Evolutionary conservation across 2,888 invertebrate genomes (phyloP), one percentile per base, ranked within the genome.

Genomic region (Thyatira batis): DNA sequence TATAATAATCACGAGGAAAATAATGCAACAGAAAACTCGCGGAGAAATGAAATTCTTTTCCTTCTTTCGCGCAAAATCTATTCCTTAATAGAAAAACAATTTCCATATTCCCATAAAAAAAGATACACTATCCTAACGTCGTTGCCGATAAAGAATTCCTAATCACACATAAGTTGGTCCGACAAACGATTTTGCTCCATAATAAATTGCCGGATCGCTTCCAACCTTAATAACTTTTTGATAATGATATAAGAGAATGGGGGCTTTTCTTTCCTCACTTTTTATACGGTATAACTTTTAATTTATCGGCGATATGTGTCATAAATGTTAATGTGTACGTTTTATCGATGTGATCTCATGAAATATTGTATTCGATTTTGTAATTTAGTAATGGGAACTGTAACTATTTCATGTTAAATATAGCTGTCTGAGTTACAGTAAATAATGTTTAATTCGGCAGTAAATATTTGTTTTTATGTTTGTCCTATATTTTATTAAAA

Each of bases 201-300:
- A 52, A 78, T 76, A 76, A 72, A 80, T 78, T 68, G 68, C 48
- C 51, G 52, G 52, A 62, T 66, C 62, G 65, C 64, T 59, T 63
- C 60, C 58, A 60, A 63, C 57, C 58, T 77, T 80, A 76, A 80
- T 78, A 80, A 82, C 75, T 74, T 77, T 80, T 78, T 77, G 76
- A 78, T 82, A 83, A 82, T 82, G 77, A 82, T 76, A 67, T 73
- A 79, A 67, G 58, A 64, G 55, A 27, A 27, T 11, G 58, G 63
- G 60, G 52, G 67, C 69, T 73, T 78, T 74, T 76, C 60, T 54
- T 54, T 57, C 60, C 58, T 56, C 63, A 60, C 55, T 59, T 68
- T 61, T 58, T 65, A 60, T 65, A 55, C 58, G 70, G 51, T 63
- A 58, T 66, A 77, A 81, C 71, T 81, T 82, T 72, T 69, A 78